A percentile compares a stretch with the other conserved stretches of the same genome.
Conservation (phyloP, 1,140 invertebrate genomes). For the Drosophila pectinifera region DNA sequence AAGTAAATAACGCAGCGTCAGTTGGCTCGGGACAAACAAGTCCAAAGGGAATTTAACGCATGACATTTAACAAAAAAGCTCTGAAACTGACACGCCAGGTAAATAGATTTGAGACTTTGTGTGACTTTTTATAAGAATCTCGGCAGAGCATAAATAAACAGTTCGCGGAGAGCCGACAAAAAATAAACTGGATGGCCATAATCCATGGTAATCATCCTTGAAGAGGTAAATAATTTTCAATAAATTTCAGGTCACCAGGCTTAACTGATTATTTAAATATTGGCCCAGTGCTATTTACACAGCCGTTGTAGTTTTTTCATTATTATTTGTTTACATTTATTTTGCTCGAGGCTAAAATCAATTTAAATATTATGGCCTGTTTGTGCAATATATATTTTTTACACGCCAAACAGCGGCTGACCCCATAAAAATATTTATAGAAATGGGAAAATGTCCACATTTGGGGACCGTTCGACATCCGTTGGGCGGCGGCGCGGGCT, state of each 20-base stretch:
- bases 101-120: slow-evolving; percentile 53
- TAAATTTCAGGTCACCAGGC: slow-evolving; percentile 36
- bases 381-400: slow-evolving; percentile 24
- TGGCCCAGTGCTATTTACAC: slow-evolving; percentile 26
- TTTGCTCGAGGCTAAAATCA: slow-evolving; percentile 24
- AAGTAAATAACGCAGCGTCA: slow-evolving; percentile 52
- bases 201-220: slow-evolving; percentile 32
- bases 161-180: not conserved
- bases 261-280: slow-evolving; percentile 44
- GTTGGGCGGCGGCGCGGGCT: slow-evolving; percentile 46
- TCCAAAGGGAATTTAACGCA: slow-evolving; percentile 33
- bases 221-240: slow-evolving; percentile 26
- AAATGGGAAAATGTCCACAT: slow-evolving; percentile 31
- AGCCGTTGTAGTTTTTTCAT: slow-evolving; percentile 7
- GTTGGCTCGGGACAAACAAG: no score
- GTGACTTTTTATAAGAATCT: slow-evolving; percentile 38
- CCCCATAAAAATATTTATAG: slow-evolving; percentile 34
- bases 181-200: slow-evolving; percentile 8
- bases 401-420: slow-evolving; percentile 21
- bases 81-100: slow-evolving; percentile 12
- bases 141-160: slow-evolving; percentile 32
- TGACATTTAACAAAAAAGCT: slow-evolving; percentile 24
- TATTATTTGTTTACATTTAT: slow-evolving; percentile 4
- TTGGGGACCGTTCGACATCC: slow-evolving; percentile 34
- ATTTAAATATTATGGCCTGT: slow-evolving; percentile 28